Base-by-base conservation (phyloP, 2,113 vertebrate species). In the Candoia aspera region DNA sequence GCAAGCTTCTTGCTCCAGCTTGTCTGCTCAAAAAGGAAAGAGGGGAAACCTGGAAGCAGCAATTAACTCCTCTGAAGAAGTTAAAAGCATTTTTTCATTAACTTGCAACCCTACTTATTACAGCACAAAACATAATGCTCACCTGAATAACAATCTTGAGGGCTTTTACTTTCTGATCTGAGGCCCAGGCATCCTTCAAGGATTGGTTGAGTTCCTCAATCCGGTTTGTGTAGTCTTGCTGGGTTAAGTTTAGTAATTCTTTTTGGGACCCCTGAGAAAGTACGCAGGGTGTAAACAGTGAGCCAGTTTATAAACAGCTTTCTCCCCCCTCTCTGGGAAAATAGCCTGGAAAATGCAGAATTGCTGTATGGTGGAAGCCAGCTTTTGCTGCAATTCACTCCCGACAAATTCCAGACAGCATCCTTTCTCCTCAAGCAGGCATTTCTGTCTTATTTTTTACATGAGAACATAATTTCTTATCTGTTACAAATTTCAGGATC, bases 71-170 rank as follows among this genome's bases (percentile, higher is more conserved):
- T 23, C 9, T 21, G 21, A 87, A 55, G 33, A 42, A 2, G 2
- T 55, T 54, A 55, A 86, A 86, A 29, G 53, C 84, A 33, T 37
- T 11, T 23, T 6, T 73, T 53, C 13, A 8, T 19, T 19, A 59
- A 88, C 1, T 26, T 84, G 49, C 55, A 68, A 17, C 15, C 53
- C 19, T 19, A 42, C 68, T 55, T 15, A 87, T 57, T 3, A 0
- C 46, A 49, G 13, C 0, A 84, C 29, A 11, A 73, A 42, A 55
- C 0, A 53, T 37, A 42, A 42, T 83, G 57, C 97, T 95, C 86
- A 99, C 99, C 99, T 99, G 99, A 93, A 99, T 99, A 87, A 99
- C 99, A 23, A 99, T 99, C 97, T 99, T 99, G 89, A 99, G 97
- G 89, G 99, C 99, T 97, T 99, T 99, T 92, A 99, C 99, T 97